phyloP scores from a whole-genome alignment of 2,113 vertebrate species.

The Oncorhynchus tshawytscha region DNA sequence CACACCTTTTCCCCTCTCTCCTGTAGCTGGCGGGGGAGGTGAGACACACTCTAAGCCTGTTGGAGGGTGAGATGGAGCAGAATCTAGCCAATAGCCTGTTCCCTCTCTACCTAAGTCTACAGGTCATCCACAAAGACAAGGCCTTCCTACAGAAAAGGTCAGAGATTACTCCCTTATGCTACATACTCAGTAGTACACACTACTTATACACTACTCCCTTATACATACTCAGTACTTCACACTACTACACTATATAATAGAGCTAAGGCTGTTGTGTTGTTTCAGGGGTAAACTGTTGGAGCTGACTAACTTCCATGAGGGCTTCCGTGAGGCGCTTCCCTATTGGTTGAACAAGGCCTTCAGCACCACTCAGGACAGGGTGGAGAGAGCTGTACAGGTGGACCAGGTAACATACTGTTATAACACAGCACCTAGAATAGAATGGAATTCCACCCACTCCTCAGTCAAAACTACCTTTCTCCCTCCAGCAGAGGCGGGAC shows the following conservation, averaged over 20 bases:
- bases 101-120: slow-evolving; percentile 85
- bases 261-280: not conserved
- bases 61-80: slow-evolving; percentile 77
- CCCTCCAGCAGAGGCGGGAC: too few relatives aligned
- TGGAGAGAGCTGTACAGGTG: slow-evolving; percentile 88
- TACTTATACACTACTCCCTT: too few relatives aligned
- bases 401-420: slow-evolving; percentile 78
- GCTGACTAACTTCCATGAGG: slow-evolving; percentile 83
- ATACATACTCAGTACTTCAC: too few relatives aligned
- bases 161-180: not conserved
- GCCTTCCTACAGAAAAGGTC: slow-evolving; percentile 79
- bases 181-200: too few relatives aligned
- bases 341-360: slow-evolving; percentile 92
- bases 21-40: slow-evolving; percentile 69
- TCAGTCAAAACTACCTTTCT: too few relatives aligned
- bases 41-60: slow-evolving; percentile 59
- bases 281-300: slow-evolving; percentile 76
- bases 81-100: slow-evolving; percentile 83
- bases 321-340: slow-evolving; percentile 87
- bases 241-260: too few relatives aligned
- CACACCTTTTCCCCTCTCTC: too few relatives aligned
- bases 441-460: too few relatives aligned
- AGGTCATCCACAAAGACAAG: slow-evolving; percentile 81
- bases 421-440: not conserved
- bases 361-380: slow-evolving; percentile 82